A percentile compares a stretch with the other conserved stretches of the same genome.
These are phyloP conservation scores for Aurelia aurita complex sp. Pacific DNA, from an alignment of 30 jellyfish, hydroid and myxozoan genomes.

Conservation along the genomic window DNA sequence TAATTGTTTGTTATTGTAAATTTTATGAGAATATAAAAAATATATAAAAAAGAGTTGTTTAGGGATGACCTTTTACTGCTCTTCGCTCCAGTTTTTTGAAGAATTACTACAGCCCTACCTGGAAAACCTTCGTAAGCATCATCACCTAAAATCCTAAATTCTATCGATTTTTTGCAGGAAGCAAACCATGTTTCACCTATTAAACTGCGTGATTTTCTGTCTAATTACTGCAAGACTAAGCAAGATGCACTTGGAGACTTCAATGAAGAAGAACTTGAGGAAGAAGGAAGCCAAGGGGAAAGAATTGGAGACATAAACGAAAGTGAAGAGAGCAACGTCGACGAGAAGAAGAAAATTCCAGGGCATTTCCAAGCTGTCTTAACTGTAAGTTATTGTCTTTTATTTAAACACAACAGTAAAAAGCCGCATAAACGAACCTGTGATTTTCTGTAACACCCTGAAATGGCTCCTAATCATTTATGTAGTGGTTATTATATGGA, in stretches of 20 bases:
- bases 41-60: too few species aligned
- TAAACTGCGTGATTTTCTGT: slow-evolving; percentile 15
- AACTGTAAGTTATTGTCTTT: slow-evolving; percentile 43
- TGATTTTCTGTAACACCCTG: neutral
- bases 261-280: neutral
- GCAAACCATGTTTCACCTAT: slow-evolving; percentile 4
- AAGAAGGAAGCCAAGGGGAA: neutral
- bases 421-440: too few species aligned
- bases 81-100: too few species aligned
- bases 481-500: too few species aligned
- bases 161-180: neutral
- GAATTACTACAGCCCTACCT: too few species aligned
- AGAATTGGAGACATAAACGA: neutral
- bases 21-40: too few species aligned
- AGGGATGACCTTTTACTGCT: too few species aligned
- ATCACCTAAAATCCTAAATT: neutral
- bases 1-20: too few species aligned
- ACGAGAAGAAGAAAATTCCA: slow-evolving; percentile 54
- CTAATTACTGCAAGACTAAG: slow-evolving; percentile 36
- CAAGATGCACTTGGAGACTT: slow-evolving; percentile 59
- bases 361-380: slow-evolving; percentile 61
- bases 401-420: too few species aligned
- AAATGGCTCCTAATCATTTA: neutral
- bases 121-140: too few species aligned
- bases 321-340: slow-evolving; percentile 13